Conservation (phyloP, 2,797 vertebrate species). For the Myotis myotis region DNA sequence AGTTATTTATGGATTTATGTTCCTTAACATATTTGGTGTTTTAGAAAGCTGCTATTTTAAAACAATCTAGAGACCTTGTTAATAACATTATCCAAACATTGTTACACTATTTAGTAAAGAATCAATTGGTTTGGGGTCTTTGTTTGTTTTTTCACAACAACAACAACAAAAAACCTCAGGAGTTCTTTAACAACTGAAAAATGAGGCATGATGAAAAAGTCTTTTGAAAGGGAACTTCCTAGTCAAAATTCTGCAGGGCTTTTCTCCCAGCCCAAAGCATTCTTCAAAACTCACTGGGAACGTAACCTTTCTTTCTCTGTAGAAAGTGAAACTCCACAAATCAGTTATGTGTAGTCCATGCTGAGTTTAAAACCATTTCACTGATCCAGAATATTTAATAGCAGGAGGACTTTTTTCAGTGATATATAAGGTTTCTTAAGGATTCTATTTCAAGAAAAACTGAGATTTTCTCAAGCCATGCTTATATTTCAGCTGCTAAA, state of each 20-base stretch:
- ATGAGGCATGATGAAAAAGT: not conserved
- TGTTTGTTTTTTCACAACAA: not conserved
- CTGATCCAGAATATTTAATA: not conserved
- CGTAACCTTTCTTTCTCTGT: constrained; percentile 21
- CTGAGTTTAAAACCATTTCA: constrained; percentile 19
- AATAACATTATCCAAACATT: not conserved
- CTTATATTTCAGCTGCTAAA: not conserved
- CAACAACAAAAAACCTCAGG: not conserved
- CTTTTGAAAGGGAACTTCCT: not conserved
- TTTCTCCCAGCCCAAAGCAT: not conserved
- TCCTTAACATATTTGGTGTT: not conserved
- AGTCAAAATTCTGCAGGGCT: not conserved
- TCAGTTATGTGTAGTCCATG: not conserved
- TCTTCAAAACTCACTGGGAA: not conserved
- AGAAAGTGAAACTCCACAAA: not conserved
- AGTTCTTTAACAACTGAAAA: not conserved
- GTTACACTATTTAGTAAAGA: not conserved
- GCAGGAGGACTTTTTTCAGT: not conserved
- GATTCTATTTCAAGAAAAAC: not conserved
- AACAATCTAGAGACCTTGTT: not conserved
- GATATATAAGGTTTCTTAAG: not conserved
- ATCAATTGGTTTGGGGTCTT: not conserved
- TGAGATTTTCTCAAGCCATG: not conserved
- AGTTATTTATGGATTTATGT: not conserved
- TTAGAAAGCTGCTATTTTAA: not conserved